These are phyloP conservation scores for Nymphalis polychloros DNA, from an alignment of 2,888 invertebrate genomes.

Conservation along the genomic window DNA sequence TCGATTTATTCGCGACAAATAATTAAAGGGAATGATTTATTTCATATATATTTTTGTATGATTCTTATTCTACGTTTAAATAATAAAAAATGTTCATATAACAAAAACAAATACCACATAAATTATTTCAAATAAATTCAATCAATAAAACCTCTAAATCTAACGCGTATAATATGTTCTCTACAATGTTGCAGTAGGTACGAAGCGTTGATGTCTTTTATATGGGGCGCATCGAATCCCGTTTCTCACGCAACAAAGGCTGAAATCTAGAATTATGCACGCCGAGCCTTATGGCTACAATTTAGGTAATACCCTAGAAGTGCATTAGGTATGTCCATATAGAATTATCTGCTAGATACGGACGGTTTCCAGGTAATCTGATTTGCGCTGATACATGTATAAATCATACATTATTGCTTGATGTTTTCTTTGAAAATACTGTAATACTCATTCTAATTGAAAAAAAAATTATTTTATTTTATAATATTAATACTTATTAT, in stretches of 20 bases:
- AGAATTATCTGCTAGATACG: slow-evolving; percentile 33
- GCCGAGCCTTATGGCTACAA: slow-evolving; percentile 29
- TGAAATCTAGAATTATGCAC: slow-evolving; percentile 38
- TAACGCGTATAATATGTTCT: not conserved
- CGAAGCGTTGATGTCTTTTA: slow-evolving; percentile 68
- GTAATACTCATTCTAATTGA: not conserved
- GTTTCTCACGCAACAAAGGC: slow-evolving; percentile 43
- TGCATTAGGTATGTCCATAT: slow-evolving; percentile 33
- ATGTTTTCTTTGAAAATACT: not conserved
- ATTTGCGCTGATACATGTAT: slow-evolving; percentile 28
- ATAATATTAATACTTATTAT: not conserved
- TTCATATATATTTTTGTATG: no score
- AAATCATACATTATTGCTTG: slow-evolving; percentile 1
- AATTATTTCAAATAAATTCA: no score
- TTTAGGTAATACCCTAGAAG: slow-evolving; percentile 30
- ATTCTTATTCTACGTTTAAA: not conserved
- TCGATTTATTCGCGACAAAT: not conserved
- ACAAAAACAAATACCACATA: no score
- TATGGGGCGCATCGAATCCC: slow-evolving; percentile 48
- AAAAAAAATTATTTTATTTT: not conserved
- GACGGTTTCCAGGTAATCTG: slow-evolving; percentile 26
- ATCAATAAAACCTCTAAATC: not conserved
- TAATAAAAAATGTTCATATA: not conserved
- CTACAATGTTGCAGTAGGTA: not conserved
- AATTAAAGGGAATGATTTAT: not conserved